Base-by-base conservation (phyloP, 2,113 vertebrate species). In the Craseonycteris thonglongyai region DNA sequence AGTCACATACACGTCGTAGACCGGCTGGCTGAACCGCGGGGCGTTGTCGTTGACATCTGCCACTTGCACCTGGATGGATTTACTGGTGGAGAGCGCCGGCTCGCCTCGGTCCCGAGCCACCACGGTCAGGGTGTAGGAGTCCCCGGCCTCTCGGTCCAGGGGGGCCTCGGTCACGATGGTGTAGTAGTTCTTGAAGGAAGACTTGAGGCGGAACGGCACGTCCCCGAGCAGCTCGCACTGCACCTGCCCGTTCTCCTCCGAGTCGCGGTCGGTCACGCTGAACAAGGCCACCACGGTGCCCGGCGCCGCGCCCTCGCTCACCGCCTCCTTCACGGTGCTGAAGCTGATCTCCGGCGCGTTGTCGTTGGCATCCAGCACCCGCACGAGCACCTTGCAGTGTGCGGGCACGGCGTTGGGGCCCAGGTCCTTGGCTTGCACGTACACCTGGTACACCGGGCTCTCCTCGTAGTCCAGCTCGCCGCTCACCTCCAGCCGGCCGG, bases 21-120 rank as follows among this genome's bases (percentile, higher is more conserved):
- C 96, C 6, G 98, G 94, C 98, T 99, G 99, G 91, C 99, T 99
- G 97, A 99, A 99, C 7, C 99, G 98, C 72, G 99, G 99, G 9
- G 99, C 99, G 93, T 99, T 99, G 98, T 99, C 99, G 92, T 99
- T 99, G 97, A 99, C 99, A 72, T 99, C 99, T 0, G 99, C 99
- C 95, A 99, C 99, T 42, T 98, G 99, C 88, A 99, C 99, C 96
- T 99, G 98, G 84, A 99, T 99, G 30, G 99, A 99, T 97, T 99
- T 99, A 88, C 98, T 99, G 96, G 99, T 98, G 97, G 99, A 98
- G 0, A 99, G 99, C 0, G 99, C 98, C 3, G 99, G 99, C 11
- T 98, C 97, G 9, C 99, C 99, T 65, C 97, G 98, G 97, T 99
- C 99, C 82, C 99, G 98, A 28, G 99, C 99, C 85, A 99, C 99